A percentile compares a stretch with the other conserved stretches of the same genome.
Conservation (phyloP, 2,797 vertebrate genomes). For the Danio albolineatus region DNA sequence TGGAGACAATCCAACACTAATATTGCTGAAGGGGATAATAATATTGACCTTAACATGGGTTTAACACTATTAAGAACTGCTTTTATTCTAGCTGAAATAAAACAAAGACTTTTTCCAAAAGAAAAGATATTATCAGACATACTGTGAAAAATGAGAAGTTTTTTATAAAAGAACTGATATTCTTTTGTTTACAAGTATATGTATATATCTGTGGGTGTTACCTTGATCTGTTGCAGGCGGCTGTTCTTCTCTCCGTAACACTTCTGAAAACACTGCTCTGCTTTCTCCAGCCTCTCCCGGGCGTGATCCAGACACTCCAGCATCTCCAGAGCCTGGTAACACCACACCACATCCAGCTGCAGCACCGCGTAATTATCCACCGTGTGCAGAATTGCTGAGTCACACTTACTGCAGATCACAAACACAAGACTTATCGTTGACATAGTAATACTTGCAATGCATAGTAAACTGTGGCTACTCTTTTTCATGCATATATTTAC, state of each 20-base stretch:
- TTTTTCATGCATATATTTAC: not conserved
- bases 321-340: conserved; percentile 86
- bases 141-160: too few relatives aligned
- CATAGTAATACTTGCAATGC: not conserved
- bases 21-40: too few relatives aligned
- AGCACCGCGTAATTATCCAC: conserved; percentile 95
- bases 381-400: conserved; percentile 80
- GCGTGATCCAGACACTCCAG: conserved; percentile 88
- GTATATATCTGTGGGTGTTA: too few relatives aligned
- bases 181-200: too few relatives aligned
- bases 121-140: too few relatives aligned
- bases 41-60: too few relatives aligned
- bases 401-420: conserved; percentile 80
- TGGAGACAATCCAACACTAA: too few relatives aligned
- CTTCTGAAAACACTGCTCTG: conserved; percentile 86
- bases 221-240: conserved; percentile 90
- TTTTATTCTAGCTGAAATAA: too few relatives aligned
- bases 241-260: conserved; percentile 90
- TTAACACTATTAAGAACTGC: too few relatives aligned
- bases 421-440: not conserved
- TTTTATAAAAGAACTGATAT: too few relatives aligned
- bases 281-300: conserved; percentile 81
- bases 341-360: conserved; percentile 97
- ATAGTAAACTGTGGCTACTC: not conserved
- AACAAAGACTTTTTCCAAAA: too few relatives aligned